Evolutionary conservation across 2,888 invertebrate species (phyloP).

Genomic region (Dichetophora obliterata): DNA sequence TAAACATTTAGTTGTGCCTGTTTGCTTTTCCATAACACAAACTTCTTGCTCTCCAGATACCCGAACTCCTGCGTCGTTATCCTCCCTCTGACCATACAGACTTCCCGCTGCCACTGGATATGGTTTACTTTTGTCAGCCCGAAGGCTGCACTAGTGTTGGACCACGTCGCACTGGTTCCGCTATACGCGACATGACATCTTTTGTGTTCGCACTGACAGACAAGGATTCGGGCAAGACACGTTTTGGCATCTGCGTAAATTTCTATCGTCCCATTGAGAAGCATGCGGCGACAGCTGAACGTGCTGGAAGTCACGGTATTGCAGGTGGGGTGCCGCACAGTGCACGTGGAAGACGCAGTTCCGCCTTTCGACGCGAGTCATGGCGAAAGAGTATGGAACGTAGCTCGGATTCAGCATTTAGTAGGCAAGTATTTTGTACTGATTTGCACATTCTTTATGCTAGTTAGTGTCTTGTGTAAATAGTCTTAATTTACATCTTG

Average conservation of each 20-base stretch:
- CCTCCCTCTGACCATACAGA: slow-evolving; percentile 96
- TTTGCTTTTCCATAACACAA: not conserved
- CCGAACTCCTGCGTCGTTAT: slow-evolving; percentile 94
- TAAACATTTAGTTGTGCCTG: not conserved
- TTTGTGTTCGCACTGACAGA: slow-evolving; percentile 99
- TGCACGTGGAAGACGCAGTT: slow-evolving; percentile 67
- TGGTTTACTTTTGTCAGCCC: slow-evolving; percentile 99
- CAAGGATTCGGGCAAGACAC: slow-evolving; percentile 95
- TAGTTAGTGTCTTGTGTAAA: not conserved
- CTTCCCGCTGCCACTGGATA: slow-evolving; percentile 96
- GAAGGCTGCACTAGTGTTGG: slow-evolving; percentile 97
- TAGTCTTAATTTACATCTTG: not conserved
- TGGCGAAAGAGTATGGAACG: slow-evolving; percentile 94
- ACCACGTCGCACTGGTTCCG: slow-evolving; percentile 80
- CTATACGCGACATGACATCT: slow-evolving; percentile 90
- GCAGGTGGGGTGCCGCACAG: slow-evolving; percentile 49
- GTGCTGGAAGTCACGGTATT: slow-evolving; percentile 55
- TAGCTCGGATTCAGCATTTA: slow-evolving; percentile 93
- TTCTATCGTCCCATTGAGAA: slow-evolving; percentile 94
- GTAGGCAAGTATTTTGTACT: slow-evolving; percentile 77
- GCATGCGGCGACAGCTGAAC: slow-evolving; percentile 60
- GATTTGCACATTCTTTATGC: not conserved
- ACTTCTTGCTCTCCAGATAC: slow-evolving; percentile 75
- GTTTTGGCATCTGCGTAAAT: slow-evolving; percentile 98
- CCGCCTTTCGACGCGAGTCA: slow-evolving; percentile 83